These are phyloP conservation scores for Aphaenogaster rudis DNA, from an alignment of 1,140 invertebrate genomes.

Conservation along the genomic window DNA sequence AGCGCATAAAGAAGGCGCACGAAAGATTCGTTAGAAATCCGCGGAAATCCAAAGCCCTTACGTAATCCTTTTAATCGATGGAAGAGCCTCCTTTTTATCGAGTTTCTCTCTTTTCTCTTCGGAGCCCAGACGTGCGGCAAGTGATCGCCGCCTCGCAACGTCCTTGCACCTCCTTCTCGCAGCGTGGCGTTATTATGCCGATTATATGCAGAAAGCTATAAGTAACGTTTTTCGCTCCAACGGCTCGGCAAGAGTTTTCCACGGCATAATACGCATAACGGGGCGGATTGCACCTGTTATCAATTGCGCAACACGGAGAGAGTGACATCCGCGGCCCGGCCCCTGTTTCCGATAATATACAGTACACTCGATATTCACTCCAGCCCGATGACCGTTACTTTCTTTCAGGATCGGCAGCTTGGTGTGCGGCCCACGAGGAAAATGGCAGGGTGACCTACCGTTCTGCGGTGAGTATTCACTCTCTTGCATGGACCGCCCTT, in stretches of 20 bases:
- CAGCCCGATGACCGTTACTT: conserved; percentile 57
- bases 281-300: conserved; percentile 20
- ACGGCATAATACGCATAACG: conserved; percentile 18
- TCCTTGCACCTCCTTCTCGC: background rate
- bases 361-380: background rate
- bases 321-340: background rate
- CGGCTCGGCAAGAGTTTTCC: conserved; percentile 18
- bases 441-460: conserved; percentile 93
- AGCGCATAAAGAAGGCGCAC: background rate
- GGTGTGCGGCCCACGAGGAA: conserved; percentile 90
- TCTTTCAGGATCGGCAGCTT: conserved; percentile 87
- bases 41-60: background rate
- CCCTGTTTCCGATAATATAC: conserved; percentile 17
- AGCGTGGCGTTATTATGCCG: background rate
- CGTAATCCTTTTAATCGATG: conserved; percentile 16
- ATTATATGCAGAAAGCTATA: conserved; percentile 30
- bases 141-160: background rate
- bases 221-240: conserved; percentile 46
- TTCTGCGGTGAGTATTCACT: conserved; percentile 91
- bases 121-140: background rate
- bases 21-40: background rate
- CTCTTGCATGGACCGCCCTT: background rate
- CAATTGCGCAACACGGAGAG: conserved; percentile 13
- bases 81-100: background rate
- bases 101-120: background rate